phyloP scores from a whole-genome alignment of 2,888 invertebrate genomes.

The Rugalucina vietnamica region DNA sequence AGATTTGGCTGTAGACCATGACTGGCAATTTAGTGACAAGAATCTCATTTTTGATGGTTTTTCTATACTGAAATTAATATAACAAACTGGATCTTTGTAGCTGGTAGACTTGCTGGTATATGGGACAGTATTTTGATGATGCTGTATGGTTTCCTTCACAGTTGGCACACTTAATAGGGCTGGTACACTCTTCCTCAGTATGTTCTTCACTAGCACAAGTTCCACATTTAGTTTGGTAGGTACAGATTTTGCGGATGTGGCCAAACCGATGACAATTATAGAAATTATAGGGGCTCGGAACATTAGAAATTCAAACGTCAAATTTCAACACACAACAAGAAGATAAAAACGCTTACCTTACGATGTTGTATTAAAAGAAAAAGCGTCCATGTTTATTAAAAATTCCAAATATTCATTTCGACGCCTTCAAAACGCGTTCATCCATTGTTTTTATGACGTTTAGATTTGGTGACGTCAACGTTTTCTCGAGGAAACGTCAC shows the following conservation, averaged over 20 bases:
- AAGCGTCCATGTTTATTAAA: too few species aligned
- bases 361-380: too few species aligned
- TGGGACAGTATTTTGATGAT: not conserved
- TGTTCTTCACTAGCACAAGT: not conserved
- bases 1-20: not conserved
- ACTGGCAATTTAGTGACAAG: not conserved
- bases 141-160: not conserved
- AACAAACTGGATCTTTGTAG: not conserved
- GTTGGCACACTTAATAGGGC: not conserved
- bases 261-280: not conserved
- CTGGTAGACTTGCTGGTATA: not conserved
- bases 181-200: not conserved
- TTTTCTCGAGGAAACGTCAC: too few species aligned
- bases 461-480: too few species aligned
- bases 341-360: too few species aligned
- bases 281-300: too few species aligned
- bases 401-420: too few species aligned
- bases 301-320: too few species aligned
- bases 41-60: not conserved
- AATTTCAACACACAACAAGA: too few species aligned
- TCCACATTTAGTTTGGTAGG: not conserved
- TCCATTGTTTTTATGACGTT: too few species aligned
- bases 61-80: not conserved
- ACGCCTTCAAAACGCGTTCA: too few species aligned
- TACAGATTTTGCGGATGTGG: not conserved